Conservation (phyloP, 2,113 vertebrate species). For the Poeciliopsis retropinna region DNA sequence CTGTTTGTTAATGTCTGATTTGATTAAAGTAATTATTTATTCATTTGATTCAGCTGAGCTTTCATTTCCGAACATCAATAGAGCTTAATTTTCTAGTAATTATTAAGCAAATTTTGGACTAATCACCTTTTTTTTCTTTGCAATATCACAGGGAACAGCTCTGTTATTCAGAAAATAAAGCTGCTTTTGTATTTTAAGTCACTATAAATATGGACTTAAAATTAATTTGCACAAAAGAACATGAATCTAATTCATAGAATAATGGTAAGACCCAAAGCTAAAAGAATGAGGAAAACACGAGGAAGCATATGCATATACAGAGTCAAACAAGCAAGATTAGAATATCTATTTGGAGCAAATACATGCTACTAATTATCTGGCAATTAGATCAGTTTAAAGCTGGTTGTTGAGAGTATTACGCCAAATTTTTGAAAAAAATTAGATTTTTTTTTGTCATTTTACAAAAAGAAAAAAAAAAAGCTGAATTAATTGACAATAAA, state of each 20-base stretch:
- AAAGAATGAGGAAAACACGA: background rate
- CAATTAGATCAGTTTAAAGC: too few species aligned
- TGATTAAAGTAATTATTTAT: constrained; percentile 55
- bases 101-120: constrained; percentile 37
- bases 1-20: constrained; percentile 33
- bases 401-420: too few species aligned
- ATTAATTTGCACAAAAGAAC: background rate
- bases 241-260: background rate
- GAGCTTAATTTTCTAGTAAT: constrained; percentile 31
- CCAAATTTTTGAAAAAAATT: too few species aligned
- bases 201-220: background rate
- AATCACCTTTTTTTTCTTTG: constrained; percentile 21
- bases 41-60: constrained; percentile 47
- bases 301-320: too few species aligned
- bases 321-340: too few species aligned
- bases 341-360: too few species aligned
- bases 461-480: too few species aligned
- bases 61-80: constrained; percentile 64
- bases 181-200: constrained; percentile 22
- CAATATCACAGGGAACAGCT: constrained; percentile 31
- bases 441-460: too few species aligned
- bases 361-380: too few species aligned
- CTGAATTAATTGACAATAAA: too few species aligned
- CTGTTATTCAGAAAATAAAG: constrained; percentile 9
- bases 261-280: background rate